A percentile compares a stretch with the other conserved stretches of the same genome.
These are phyloP conservation scores for Hypomesus transpacificus DNA, from an alignment of 2,113 vertebrate species.

Conservation along the genomic window DNA sequence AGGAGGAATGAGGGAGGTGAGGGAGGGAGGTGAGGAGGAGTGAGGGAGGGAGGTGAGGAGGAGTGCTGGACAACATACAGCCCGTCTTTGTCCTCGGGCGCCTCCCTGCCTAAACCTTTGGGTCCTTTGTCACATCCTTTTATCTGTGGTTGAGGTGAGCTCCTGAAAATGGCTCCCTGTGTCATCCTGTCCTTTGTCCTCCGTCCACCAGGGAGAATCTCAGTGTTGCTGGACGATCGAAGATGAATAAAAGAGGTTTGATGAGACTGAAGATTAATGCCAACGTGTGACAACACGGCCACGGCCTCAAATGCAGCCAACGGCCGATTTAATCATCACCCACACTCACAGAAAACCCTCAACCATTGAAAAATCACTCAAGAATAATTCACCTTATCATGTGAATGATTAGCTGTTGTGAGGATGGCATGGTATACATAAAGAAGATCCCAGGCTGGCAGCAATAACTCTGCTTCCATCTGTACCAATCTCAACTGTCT, in stretches of 20 bases:
- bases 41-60: too few relatives aligned
- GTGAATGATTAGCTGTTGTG: not conserved
- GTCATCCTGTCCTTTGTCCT: slow-evolving; percentile 16
- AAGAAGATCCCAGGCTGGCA: not conserved
- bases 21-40: too few relatives aligned
- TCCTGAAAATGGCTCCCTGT: slow-evolving; percentile 1
- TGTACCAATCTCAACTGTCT: not conserved
- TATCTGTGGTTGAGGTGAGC: slow-evolving; percentile 9
- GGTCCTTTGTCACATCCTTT: slow-evolving; percentile 19
- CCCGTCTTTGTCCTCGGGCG: not conserved
- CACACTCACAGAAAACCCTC: not conserved
- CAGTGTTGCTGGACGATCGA: not conserved
- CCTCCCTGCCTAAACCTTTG: slow-evolving; percentile 4
- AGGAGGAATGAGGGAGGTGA: too few relatives aligned
- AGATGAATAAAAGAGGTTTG: not conserved
- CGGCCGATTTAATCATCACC: not conserved
- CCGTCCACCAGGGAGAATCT: slow-evolving; percentile 3
- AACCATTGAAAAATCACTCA: too few relatives aligned
- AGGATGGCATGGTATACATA: not conserved
- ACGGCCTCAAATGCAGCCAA: not conserved
- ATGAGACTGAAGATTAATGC: not conserved
- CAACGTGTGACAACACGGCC: not conserved
- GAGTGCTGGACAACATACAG: not conserved
- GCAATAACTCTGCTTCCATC: not conserved
- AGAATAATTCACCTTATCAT: not conserved